Percentiles rank a stretch among this genome's conserved stretches.
phyloP scores from a whole-genome alignment of 2,797 vertebrate genomes.

The Eremophila alpestris region DNA sequence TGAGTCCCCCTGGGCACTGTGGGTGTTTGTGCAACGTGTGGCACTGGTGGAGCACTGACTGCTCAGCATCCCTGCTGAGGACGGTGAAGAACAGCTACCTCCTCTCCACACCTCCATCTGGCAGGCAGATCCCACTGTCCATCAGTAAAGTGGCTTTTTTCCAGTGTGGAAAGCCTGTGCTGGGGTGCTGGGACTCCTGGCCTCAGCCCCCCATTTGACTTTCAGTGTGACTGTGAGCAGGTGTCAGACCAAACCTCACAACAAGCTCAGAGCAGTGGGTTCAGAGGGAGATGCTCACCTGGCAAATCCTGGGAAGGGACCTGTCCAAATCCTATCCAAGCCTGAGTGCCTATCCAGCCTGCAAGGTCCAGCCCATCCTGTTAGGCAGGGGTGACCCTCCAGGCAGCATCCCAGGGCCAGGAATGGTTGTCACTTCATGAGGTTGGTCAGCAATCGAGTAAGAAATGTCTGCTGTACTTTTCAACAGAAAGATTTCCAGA shows the following conservation, averaged over 20 bases:
- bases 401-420: neutral
- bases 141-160: neutral
- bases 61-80: neutral
- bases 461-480: constrained; percentile 67
- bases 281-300: neutral
- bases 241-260: neutral
- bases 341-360: neutral
- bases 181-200: neutral
- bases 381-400: neutral
- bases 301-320: neutral
- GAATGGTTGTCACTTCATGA: neutral
- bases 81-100: neutral
- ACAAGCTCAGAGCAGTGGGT: neutral
- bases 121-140: neutral
- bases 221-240: neutral
- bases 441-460: constrained; percentile 8
- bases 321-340: neutral
- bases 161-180: neutral
- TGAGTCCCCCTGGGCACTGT: rapidly evolving
- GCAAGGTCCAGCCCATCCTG: neutral
- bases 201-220: neutral
- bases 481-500: constrained; percentile 92
- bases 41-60: rapidly evolving
- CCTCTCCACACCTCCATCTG: neutral
- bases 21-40: neutral